Conservation (phyloP, 2,888 invertebrate genomes). For the Rotaria socialis region DNA sequence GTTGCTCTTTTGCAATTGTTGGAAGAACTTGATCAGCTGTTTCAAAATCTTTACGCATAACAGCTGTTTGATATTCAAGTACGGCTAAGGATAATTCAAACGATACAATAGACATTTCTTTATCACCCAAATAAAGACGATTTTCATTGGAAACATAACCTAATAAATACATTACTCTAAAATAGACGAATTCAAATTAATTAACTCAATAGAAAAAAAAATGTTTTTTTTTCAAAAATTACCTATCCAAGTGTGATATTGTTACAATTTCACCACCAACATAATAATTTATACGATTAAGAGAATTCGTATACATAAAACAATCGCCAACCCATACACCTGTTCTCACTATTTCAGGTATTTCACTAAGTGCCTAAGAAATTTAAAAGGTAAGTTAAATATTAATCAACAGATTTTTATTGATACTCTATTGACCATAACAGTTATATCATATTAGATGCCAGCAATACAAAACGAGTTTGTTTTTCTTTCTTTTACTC, state of each 20-base stretch:
- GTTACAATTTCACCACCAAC: conserved; percentile 99
- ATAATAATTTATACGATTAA: conserved; percentile 94
- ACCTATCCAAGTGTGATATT: conserved; percentile 85
- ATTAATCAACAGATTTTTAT: too few species aligned
- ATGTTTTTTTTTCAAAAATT: background rate
- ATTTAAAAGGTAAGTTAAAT: too few species aligned
- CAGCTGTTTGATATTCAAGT: conserved; percentile 98
- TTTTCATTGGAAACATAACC: conserved; percentile 95
- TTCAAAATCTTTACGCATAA: conserved; percentile 92
- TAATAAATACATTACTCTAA: conserved; percentile 74
- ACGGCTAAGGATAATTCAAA: conserved; percentile 80
- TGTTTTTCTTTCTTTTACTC: too few species aligned
- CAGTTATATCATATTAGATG: too few species aligned
- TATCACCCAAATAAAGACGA: conserved; percentile 88
- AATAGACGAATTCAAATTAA: background rate
- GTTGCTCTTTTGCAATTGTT: conserved; percentile 88
- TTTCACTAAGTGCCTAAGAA: conserved; percentile 65
- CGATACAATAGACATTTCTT: conserved; percentile 83
- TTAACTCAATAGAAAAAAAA: too few species aligned
- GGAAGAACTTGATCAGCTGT: conserved; percentile 83
- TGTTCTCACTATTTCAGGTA: conserved; percentile 84
- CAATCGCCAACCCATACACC: conserved; percentile 98
- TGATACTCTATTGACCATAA: too few species aligned
- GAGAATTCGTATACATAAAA: conserved; percentile 95
- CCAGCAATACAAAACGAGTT: too few species aligned